Conservation (phyloP, 2,113 vertebrate genomes). For the Ciconia stormi region DNA sequence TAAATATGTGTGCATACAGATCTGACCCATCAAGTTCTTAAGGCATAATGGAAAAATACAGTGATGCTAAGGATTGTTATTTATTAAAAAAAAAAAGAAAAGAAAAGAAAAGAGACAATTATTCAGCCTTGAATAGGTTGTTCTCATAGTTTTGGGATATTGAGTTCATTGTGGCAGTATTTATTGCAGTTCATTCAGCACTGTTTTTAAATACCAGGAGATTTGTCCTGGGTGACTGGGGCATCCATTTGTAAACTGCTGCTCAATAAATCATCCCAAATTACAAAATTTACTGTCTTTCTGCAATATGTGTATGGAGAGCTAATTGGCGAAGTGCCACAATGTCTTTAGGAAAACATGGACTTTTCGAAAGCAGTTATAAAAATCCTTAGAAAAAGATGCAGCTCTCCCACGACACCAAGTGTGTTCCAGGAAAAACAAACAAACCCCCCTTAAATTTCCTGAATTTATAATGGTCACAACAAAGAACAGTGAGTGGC, state of each 20-base stretch:
- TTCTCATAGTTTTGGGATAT: background rate
- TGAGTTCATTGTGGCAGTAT: background rate
- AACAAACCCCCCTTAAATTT: background rate
- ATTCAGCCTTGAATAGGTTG: background rate
- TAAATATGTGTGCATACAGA: background rate
- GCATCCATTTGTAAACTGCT: background rate
- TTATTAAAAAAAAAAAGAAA: background rate
- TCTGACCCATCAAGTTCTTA: background rate
- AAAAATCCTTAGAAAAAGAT: background rate
- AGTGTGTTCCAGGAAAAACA: background rate
- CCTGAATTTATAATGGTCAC: background rate
- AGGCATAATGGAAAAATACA: background rate
- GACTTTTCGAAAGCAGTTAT: background rate
- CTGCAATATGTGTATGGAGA: background rate
- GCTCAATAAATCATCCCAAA: background rate
- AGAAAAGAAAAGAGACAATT: background rate
- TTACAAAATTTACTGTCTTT: background rate
- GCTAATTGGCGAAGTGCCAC: background rate
- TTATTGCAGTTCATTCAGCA: slow-evolving; percentile 53
- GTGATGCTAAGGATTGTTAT: background rate
- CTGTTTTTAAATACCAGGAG: background rate
- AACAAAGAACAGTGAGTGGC: background rate
- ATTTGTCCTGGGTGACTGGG: background rate
- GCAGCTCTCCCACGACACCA: background rate
- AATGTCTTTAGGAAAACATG: background rate